Evolutionary conservation across 2,888 invertebrate species (phyloP).

Genomic region (Amblyteles armatorius): DNA sequence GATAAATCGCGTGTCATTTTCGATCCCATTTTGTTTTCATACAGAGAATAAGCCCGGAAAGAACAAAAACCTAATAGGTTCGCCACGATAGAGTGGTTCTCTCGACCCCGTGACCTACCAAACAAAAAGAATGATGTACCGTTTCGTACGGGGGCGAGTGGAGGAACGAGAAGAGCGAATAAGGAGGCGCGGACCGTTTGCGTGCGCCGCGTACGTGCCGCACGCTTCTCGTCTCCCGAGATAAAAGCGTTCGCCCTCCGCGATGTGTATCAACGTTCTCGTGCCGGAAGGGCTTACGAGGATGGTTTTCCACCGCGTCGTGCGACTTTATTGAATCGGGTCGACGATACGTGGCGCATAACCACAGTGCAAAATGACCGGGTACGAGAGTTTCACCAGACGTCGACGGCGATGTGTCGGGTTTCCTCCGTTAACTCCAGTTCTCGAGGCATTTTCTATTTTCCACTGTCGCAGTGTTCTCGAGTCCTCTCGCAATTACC

Average conservation of each 20-base stretch:
- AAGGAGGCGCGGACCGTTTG: conserved; percentile 32
- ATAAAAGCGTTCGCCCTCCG: conserved; percentile 56
- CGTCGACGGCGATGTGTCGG: conserved; percentile 12
- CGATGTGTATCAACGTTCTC: neutral
- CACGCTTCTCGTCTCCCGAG: conserved; percentile 47
- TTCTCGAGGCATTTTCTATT: neutral
- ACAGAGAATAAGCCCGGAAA: conserved; percentile 27
- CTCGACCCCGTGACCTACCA: conserved; percentile 75
- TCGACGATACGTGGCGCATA: neutral
- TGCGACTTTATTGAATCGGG: neutral
- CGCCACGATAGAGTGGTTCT: conserved; percentile 61
- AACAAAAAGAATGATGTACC: conserved; percentile 49
- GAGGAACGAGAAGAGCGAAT: conserved; percentile 28
- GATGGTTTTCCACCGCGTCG: neutral
- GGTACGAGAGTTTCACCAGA: neutral
- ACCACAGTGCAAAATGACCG: neutral
- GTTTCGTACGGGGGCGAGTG: conserved; percentile 41
- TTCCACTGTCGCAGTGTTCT: neutral
- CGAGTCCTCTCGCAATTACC: conserved; percentile 10
- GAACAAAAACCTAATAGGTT: conserved; percentile 39
- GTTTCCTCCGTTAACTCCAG: neutral
- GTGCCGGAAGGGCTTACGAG: neutral
- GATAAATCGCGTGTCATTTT: neutral
- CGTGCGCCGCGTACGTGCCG: conserved; percentile 48
- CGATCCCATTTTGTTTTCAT: neutral